Evolutionary conservation across 2,113 vertebrate genomes (phyloP), one percentile per base, ranked within the genome.

Genomic region (Gallinago undulata): DNA sequence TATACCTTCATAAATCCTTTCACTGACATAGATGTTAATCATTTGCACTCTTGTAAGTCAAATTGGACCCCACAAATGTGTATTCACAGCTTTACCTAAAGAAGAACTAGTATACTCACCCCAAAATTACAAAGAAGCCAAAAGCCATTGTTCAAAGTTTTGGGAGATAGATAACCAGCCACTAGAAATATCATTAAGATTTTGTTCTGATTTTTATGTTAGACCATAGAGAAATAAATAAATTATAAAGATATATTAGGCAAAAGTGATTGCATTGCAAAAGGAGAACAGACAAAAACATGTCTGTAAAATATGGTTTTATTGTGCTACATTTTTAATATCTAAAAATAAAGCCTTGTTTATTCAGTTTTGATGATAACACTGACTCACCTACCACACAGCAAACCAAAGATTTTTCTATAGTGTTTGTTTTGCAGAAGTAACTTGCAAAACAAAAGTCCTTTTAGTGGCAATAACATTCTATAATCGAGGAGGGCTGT

Each of bases 361-460:
- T 97, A 69, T 89, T 97, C 79, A 48, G 48, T 93, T 97, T 95
- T 94, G 91, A 33, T 95, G 83, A 96, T 97, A 96, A 85, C 86
- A 85, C 77, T 97, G 96, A 94, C 94, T 94, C 96, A 96, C 31
- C 85, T 83, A 77, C 85, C 69, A 62, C 2, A 0, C 50, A 95
- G 90, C 45, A 96, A 97, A 81, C 82, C 84, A 59, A 89, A 81
- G 82, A 93, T 93, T 97, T 94, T 63, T 92, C 74, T 93, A 89
- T 94, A 89, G 79, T 81, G 79, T 87, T 94, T 97, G 93, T 96
- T 95, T 94, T 96, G 76, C 93, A 94, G 85, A 90, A 78, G 84
- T n/a, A 92, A 70, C 82, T 81, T 69, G 67, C 84, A 96, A 96
- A 97, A 97, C 92, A 95, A 94, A 67, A 90, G 73, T 50, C 60